phyloP scores from a whole-genome alignment of 2,888 invertebrate species.

The Phanerotoma sp. region DNA sequence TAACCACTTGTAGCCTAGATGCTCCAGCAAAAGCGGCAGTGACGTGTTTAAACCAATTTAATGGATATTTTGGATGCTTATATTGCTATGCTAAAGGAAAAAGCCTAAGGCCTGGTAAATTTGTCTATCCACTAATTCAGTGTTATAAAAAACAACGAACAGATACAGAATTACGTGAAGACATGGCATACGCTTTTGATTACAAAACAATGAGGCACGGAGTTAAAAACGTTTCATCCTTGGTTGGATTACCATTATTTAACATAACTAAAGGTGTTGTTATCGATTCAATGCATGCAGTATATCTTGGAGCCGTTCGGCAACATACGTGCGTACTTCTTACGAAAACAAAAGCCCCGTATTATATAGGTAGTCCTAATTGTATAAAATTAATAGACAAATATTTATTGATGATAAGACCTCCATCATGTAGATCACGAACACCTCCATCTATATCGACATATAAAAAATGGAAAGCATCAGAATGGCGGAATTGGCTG shows the following conservation, averaged over 20 bases:
- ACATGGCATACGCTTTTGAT: neutral
- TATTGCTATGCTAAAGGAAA: conserved; percentile 18
- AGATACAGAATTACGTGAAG: too few species aligned
- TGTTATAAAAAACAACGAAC: too few species aligned
- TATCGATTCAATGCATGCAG: conserved; percentile 17
- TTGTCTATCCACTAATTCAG: too few species aligned
- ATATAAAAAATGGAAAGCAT: conserved; percentile 4
- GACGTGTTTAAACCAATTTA: conserved; percentile 23
- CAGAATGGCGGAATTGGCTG: neutral
- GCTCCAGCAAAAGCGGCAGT: conserved; percentile 20
- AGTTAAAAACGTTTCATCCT: neutral
- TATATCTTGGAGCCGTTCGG: neutral
- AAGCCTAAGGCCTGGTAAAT: neutral
- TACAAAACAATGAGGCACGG: neutral
- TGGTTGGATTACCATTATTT: conserved; percentile 5
- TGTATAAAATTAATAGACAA: neutral
- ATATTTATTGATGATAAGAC: neutral
- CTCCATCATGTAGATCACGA: neutral
- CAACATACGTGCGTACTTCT: neutral
- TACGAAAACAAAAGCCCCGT: neutral
- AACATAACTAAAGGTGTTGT: conserved; percentile 5
- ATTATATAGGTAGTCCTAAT: neutral
- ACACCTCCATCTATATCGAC: neutral
- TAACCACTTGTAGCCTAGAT: conserved; percentile 13
- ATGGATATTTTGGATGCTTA: conserved; percentile 27